Base-by-base conservation (phyloP, 2,888 invertebrate species). In the Fabriciana adippe region DNA sequence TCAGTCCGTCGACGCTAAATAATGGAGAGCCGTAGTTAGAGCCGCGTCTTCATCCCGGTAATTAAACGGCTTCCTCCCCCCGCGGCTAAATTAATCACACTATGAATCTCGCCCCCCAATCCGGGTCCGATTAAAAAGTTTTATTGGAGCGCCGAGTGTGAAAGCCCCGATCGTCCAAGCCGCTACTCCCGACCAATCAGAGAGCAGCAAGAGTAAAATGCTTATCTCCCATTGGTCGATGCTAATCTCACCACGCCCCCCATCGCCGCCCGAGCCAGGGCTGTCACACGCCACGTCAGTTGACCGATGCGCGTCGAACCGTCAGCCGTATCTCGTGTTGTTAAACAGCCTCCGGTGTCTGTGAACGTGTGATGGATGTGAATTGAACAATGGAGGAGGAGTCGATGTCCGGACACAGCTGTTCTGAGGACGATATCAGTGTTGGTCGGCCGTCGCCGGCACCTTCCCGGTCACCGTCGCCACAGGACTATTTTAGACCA, bases 401-500 rank as follows among this genome's bases (percentile, higher is more conserved):
- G 88, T 88, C 87, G 84, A 88, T 90, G 89, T 86, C 89, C 78
- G 87, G 89, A 75, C 91, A 90, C 85, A 93, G 89, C 85, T 93
- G 89, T 83, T 92, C 90, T 81, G 92, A 96, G 75, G 96, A 96
- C 89, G 96, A 96, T 87, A 96, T 96, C 79, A 96, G 96, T 85
- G 96, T 96, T 53, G 96, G 96, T 50, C 95, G 96, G 78, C 96
- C 96, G 66, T 92, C 92, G 73, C 92, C 92, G 81, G 92, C 92
- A 53, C 92, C 92, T 72, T 92, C 92, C 78, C 81, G 91, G 67
- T 90, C 91, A 72, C 86, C 87, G 68, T 91, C 92, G 31, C 91
- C 93, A 55, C 96, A 96, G 81, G 97, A 96, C 78, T 97, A 96
- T 83, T 97, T 96, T 92, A 95, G 95, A 78, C 97, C 97, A 1